Conservation (phyloP, 2,797 vertebrate species). For the Pagetopsis macropterus region DNA sequence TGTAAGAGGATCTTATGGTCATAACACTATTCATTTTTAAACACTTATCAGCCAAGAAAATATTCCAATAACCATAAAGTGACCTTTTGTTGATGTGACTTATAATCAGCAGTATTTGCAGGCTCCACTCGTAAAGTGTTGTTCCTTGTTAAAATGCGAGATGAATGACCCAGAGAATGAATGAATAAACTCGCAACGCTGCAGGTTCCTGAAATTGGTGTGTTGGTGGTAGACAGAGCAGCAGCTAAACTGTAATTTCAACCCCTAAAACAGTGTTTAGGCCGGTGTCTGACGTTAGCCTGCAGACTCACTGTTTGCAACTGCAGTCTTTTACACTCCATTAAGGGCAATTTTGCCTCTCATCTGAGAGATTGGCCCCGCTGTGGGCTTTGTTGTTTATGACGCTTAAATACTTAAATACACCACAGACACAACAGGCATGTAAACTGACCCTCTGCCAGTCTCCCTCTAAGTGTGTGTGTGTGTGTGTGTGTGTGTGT, state of each 20-base stretch:
- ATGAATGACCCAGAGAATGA: slow-evolving; percentile 51
- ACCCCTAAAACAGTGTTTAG: slow-evolving; percentile 70
- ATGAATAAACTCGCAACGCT: slow-evolving; percentile 42
- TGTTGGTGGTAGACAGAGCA: slow-evolving; percentile 61
- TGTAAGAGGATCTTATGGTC: too few relatives aligned
- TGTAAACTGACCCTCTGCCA: slow-evolving; percentile 61
- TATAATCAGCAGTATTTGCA: slow-evolving; percentile 32
- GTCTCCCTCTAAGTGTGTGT: slow-evolving; percentile 28
- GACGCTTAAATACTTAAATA: slow-evolving; percentile 67
- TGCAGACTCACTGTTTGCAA: slow-evolving; percentile 66
- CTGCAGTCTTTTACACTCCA: slow-evolving; percentile 65
- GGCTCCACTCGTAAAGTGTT: slow-evolving; percentile 17
- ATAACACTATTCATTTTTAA: too few relatives aligned
- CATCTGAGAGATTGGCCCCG: slow-evolving; percentile 56
- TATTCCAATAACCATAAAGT: too few relatives aligned
- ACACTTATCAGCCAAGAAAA: too few relatives aligned
- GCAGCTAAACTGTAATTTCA: slow-evolving; percentile 71
- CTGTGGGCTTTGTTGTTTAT: slow-evolving; percentile 71
- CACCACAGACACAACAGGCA: slow-evolving; percentile 48
- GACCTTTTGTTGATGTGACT: slow-evolving; percentile 4
- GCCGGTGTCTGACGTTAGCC: slow-evolving; percentile 56
- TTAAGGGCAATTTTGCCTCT: slow-evolving; percentile 62
- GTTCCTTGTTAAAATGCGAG: slow-evolving; percentile 15
- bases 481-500: slow-evolving; percentile 21
- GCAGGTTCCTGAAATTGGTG: slow-evolving; percentile 59